Evolutionary conservation across 2,113 vertebrate species (phyloP).

Genomic region (Fulica atra): DNA sequence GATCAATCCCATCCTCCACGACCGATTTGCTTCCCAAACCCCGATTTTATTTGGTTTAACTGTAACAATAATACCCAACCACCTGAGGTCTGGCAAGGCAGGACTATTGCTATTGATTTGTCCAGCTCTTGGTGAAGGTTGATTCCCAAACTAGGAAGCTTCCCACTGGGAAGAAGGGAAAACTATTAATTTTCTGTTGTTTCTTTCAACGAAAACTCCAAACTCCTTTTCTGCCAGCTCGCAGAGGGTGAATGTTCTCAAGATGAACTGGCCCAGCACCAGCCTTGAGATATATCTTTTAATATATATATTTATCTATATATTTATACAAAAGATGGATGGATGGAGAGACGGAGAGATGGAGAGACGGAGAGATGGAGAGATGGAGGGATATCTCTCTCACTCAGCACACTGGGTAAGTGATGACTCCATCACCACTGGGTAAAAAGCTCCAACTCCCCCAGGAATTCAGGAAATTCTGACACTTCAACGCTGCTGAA

Average conservation of each 20-base stretch:
- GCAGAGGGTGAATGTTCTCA: not conserved
- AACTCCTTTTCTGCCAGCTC: not conserved
- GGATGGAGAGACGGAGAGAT: no score
- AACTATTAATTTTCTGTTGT: not conserved
- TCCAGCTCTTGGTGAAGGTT: not conserved
- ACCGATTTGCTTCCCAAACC: not conserved
- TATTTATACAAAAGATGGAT: no score
- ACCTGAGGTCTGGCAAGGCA: not conserved
- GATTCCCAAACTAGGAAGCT: not conserved
- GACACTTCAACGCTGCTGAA: not conserved
- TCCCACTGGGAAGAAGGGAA: not conserved
- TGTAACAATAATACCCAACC: not conserved
- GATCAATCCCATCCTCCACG: not conserved
- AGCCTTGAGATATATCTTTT: not conserved
- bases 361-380: no score
- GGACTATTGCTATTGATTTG: not conserved
- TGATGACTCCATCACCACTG: not conserved
- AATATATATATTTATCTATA: no score
- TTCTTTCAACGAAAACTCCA: not conserved
- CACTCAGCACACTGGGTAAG: not conserved
- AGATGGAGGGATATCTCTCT: no score
- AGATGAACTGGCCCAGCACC: not conserved
- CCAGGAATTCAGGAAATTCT: constrained; percentile 23
- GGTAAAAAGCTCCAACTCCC: not conserved
- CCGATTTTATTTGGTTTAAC: not conserved